Evolutionary conservation across 2,797 vertebrate species (phyloP).

Genomic region (Mormyrops attenuatus): DNA sequence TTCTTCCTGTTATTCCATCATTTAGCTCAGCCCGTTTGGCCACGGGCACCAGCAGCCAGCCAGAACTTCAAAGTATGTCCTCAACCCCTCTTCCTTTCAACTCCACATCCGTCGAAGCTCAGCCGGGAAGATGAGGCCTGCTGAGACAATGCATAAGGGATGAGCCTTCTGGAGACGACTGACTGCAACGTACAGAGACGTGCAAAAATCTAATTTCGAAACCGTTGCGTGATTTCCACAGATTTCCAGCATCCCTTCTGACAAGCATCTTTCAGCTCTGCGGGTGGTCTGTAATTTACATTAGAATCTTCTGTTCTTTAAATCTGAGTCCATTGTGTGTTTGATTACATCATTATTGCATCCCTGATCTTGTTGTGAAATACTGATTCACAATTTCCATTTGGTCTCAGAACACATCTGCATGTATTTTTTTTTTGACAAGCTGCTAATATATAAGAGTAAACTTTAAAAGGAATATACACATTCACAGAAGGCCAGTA

Average conservation of each 20-base stretch:
- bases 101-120: slow-evolving; percentile 3
- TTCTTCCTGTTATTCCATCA: slow-evolving; percentile 14
- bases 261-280: slow-evolving; percentile 3
- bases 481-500: neutral
- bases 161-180: slow-evolving; percentile 6
- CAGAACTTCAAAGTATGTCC: slow-evolving; percentile 24
- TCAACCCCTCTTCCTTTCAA: slow-evolving; percentile 20
- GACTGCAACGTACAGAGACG: neutral
- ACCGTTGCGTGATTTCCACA: neutral
- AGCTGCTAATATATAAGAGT: neutral
- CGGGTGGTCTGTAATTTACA: neutral
- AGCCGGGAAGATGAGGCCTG: slow-evolving; percentile 8
- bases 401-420: neutral
- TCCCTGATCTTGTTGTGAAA: neutral
- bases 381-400: neutral
- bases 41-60: neutral
- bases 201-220: slow-evolving; percentile 9
- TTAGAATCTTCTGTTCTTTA: neutral
- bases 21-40: slow-evolving; percentile 21
- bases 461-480: neutral
- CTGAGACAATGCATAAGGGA: slow-evolving; percentile 13
- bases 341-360: neutral
- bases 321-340: neutral
- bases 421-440: neutral
- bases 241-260: neutral